A percentile compares a stretch with the other conserved stretches of the same genome.
These are phyloP conservation scores for Fistularia tabacaria DNA, from an alignment of 2,797 vertebrate species.

Conservation along the genomic window DNA sequence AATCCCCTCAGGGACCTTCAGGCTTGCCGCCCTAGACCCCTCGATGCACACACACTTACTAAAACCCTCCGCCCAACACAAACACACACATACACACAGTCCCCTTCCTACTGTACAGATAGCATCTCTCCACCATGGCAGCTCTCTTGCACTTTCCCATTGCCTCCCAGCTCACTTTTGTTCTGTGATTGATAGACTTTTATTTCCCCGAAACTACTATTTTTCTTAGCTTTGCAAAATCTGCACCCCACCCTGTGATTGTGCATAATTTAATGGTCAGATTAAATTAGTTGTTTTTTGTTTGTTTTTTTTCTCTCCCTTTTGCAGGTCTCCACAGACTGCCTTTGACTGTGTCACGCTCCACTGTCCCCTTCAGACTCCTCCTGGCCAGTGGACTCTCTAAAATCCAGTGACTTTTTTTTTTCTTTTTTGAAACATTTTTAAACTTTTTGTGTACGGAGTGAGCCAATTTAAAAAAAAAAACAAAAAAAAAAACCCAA, in stretches of 20 bases:
- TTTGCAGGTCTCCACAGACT: slow-evolving; percentile 86
- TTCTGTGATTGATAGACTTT: slow-evolving; percentile 62
- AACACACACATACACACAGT: slow-evolving; percentile 54
- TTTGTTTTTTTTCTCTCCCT: slow-evolving; percentile 2
- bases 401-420: slow-evolving; percentile 73
- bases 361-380: slow-evolving; percentile 73
- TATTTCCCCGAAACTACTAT: slow-evolving; percentile 26
- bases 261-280: slow-evolving; percentile 11
- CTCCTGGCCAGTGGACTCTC: slow-evolving; percentile 78
- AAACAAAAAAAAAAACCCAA: slow-evolving; percentile 18
- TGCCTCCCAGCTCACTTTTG: slow-evolving; percentile 59
- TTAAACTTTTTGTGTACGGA: slow-evolving; percentile 8
- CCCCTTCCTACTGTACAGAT: slow-evolving; percentile 64
- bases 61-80: slow-evolving; percentile 71
- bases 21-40: slow-evolving; percentile 65
- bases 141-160: slow-evolving; percentile 50
- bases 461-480: slow-evolving; percentile 5
- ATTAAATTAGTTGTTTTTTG: background rate
- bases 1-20: slow-evolving; percentile 63
- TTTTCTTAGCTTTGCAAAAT: slow-evolving; percentile 29
- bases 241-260: slow-evolving; percentile 32
- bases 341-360: slow-evolving; percentile 80
- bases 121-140: slow-evolving; percentile 60
- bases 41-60: slow-evolving; percentile 52
- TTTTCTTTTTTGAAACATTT: slow-evolving; percentile 7